Evolutionary conservation across 2,797 vertebrate genomes (phyloP).

Genomic region (Pipistrellus nathusii): DNA sequence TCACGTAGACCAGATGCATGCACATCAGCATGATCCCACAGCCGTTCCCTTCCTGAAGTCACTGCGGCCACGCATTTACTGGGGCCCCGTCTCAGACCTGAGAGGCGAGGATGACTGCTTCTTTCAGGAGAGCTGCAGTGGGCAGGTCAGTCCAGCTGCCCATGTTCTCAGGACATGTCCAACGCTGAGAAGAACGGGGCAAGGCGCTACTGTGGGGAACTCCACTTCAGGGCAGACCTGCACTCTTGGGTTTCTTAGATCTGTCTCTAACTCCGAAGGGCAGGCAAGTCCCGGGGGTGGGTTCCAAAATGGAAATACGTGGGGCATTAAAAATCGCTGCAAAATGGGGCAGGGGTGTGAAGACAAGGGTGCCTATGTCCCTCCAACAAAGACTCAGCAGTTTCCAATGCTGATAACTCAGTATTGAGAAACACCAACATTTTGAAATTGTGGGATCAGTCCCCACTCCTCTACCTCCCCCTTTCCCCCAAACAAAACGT

Average conservation of each 20-base stretch:
- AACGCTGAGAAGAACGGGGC: background rate
- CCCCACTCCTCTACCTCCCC: too few species aligned
- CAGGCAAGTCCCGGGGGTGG: rapidly evolving
- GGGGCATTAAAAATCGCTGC: background rate
- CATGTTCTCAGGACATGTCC: background rate
- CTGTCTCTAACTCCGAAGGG: background rate
- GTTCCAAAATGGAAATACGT: background rate
- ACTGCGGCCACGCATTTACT: background rate
- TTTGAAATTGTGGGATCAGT: background rate
- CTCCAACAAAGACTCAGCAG: background rate
- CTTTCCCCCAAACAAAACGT: background rate
- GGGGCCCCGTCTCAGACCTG: background rate
- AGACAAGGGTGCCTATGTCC: background rate
- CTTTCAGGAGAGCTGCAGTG: background rate
- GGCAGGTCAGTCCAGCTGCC: background rate
- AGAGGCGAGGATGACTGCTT: background rate
- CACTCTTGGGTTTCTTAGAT: background rate
- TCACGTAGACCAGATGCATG: background rate
- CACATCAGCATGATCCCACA: rapidly evolving
- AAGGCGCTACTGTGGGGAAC: background rate
- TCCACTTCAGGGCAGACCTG: background rate
- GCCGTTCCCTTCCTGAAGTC: background rate
- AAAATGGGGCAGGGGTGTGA: background rate
- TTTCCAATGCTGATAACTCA: background rate
- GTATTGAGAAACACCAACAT: background rate